Base-by-base conservation (phyloP, 2,797 vertebrate genomes). In the Denticeps clupeoides region DNA sequence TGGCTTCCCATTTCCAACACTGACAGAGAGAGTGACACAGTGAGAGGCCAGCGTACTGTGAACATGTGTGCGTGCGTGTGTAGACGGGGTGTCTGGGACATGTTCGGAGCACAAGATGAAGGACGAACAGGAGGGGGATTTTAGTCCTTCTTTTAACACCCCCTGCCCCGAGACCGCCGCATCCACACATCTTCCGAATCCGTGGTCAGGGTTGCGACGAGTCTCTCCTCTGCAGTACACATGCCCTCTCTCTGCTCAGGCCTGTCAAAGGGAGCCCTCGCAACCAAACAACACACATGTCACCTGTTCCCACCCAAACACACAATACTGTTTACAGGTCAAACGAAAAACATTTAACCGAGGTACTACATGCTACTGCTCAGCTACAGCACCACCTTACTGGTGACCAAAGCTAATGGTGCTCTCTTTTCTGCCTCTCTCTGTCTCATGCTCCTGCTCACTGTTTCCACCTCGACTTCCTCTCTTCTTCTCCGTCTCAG, bases 241-340 rank as follows among this genome's bases (percentile, higher is more conserved):
- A 23, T 13, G 7, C 15, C 23, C 15, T 19, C 13, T 35, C 32
- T 35, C 32, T 35, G 32, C 18, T 16, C 16, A 3, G 15, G 35
- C 35, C 47, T 58, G 23, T 53, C 33, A 51, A 55, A 54, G 59
- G 52, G 43, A 58, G 46, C 28, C 32, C 45, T 47, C 46, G 56
- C 58, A 49, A 49, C 45, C 47, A 45, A 63, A 56, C 6, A 62
- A 59, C 8, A 49, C 56, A 50, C 41, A 29, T 25, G 31, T 35
- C 37, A 59, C 35, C 35, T 38, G 16, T 38, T n/a, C n/a, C 35
- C 18, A 18, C 35, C 10, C 18, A 38, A 35, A 47, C 56, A 46
- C 29, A 56, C 49, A 38, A 62, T 56, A 56, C 56, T 65, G 63
- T 65, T 62, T 65, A 65, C 59, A 59, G 60, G 28, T 45, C 7